Conservation (phyloP, 2,113 vertebrate species). For the Cyanoramphus novaezelandiae region DNA sequence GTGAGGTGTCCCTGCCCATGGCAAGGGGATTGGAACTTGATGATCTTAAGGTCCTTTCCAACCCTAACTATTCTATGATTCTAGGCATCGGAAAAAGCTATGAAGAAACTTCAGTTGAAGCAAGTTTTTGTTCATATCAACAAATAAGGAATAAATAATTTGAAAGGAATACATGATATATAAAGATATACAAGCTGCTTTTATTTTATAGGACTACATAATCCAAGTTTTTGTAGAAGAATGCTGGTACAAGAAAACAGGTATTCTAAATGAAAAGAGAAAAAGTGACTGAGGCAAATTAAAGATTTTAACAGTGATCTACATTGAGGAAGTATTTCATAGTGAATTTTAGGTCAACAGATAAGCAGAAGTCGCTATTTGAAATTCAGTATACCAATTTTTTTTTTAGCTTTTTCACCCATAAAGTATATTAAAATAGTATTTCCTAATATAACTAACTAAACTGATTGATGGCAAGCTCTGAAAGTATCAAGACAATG, state of each 20-base stretch:
- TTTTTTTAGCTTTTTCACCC: not conserved
- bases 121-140: not conserved
- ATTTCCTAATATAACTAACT: not conserved
- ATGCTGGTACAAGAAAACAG: not conserved
- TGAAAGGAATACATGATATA: not conserved
- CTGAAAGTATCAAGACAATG: not conserved
- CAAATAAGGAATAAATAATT: not conserved
- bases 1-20: too few species aligned
- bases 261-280: not conserved
- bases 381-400: not conserved
- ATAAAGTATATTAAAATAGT: accelerated
- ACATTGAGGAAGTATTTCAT: not conserved
- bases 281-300: not conserved
- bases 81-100: not conserved
- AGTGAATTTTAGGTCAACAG: not conserved
- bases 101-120: not conserved
- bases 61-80: not conserved
- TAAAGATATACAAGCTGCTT: not conserved
- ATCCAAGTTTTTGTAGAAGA: not conserved
- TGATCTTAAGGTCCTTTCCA: not conserved
- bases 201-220: not conserved
- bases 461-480: not conserved
- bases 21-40: too few species aligned
- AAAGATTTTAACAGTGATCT: not conserved
- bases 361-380: not conserved